Evolutionary conservation across 2,888 invertebrate genomes (phyloP).

Genomic region (Drosophila diplacantha): DNA sequence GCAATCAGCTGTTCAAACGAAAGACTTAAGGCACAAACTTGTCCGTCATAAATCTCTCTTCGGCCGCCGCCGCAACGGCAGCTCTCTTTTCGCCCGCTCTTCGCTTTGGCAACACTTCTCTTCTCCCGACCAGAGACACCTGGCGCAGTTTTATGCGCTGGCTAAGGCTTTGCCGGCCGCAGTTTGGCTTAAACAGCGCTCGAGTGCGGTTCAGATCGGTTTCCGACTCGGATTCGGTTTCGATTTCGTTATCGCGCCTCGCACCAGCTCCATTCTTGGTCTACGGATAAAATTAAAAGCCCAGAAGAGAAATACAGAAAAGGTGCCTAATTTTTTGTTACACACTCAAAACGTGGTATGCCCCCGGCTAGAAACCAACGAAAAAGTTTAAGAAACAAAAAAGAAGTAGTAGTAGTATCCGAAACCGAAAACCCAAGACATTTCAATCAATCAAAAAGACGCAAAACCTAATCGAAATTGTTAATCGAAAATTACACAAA

Average conservation of each 20-base stretch:
- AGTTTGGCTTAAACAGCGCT: slow-evolving; percentile 72
- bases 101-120: slow-evolving; percentile 24
- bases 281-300: slow-evolving; percentile 5
- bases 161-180: slow-evolving; percentile 67
- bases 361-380: slow-evolving; percentile 30
- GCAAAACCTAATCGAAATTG: slow-evolving; percentile 46
- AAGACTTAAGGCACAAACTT: slow-evolving; percentile 68
- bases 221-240: slow-evolving; percentile 38
- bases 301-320: slow-evolving; percentile 24
- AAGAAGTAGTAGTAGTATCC: slow-evolving; percentile 21
- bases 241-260: slow-evolving; percentile 22
- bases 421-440: slow-evolving; percentile 19
- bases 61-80: slow-evolving; percentile 19
- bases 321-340: slow-evolving; percentile 34
- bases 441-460: slow-evolving; percentile 57
- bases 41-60: slow-evolving; percentile 67
- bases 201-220: slow-evolving; percentile 51
- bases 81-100: slow-evolving; percentile 19
- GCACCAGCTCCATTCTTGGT: slow-evolving; percentile 15
- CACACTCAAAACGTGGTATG: slow-evolving; percentile 14
- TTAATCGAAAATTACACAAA: slow-evolving; percentile 42
- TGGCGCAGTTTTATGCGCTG: slow-evolving; percentile 71
- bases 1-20: slow-evolving; percentile 67
- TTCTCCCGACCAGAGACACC: slow-evolving; percentile 30
- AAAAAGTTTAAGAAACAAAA: slow-evolving; percentile 11